Evolutionary conservation across 2,113 vertebrate species (phyloP).

Genomic region (Phaethornis superciliosus): DNA sequence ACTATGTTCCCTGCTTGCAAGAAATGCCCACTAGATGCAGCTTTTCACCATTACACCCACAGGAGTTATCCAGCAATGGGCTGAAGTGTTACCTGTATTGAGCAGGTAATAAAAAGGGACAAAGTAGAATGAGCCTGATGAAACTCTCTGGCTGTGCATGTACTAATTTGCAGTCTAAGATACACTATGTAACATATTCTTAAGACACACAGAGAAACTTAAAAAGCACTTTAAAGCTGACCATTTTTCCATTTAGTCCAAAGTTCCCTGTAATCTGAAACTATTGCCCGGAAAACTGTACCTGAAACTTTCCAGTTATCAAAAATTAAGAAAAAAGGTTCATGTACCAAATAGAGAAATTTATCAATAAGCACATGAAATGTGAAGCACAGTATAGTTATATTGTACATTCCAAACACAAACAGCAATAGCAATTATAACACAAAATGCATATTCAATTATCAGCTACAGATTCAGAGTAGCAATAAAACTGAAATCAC

Average conservation of each 20-base stretch:
- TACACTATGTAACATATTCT: background rate
- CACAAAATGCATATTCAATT: slow-evolving; percentile 38
- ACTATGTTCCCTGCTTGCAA: background rate
- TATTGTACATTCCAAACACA: background rate
- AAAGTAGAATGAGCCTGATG: background rate
- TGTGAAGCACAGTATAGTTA: background rate
- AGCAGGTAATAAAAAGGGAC: background rate
- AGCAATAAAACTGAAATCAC: slow-evolving; percentile 18
- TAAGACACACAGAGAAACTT: background rate
- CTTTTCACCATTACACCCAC: background rate
- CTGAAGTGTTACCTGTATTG: background rate
- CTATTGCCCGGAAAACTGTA: background rate
- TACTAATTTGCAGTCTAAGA: background rate
- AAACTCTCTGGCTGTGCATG: background rate
- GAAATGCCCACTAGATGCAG: background rate
- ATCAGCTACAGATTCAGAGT: slow-evolving; percentile 30
- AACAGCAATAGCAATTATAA: slow-evolving; percentile 26
- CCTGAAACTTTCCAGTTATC: background rate
- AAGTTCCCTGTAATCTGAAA: background rate
- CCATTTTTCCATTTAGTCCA: background rate
- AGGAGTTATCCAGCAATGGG: background rate
- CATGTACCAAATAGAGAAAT: background rate
- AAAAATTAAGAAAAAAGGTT: background rate
- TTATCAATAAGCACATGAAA: background rate
- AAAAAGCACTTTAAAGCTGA: background rate